Conservation (phyloP, 2,888 invertebrate species). For the Drosophila demipolita region DNA sequence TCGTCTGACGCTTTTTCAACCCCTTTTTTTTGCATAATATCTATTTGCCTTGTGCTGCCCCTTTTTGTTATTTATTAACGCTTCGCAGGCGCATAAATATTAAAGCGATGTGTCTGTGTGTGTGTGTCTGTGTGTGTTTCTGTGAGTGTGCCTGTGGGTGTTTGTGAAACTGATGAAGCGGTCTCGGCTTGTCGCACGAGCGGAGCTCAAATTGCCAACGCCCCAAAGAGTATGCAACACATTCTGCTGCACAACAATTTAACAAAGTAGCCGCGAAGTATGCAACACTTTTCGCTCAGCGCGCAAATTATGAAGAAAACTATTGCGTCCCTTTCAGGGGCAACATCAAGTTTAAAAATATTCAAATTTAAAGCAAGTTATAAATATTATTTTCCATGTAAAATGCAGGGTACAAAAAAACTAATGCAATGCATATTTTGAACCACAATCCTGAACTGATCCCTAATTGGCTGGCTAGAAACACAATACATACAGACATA, state of each 20-base stretch:
- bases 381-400: too few relatives aligned
- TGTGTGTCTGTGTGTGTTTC: constrained; percentile 5
- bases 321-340: neutral
- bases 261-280: constrained; percentile 35
- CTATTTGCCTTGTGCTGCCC: constrained; percentile 5
- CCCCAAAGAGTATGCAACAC: constrained; percentile 35
- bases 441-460: too few relatives aligned
- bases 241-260: constrained; percentile 3
- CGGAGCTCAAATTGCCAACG: constrained; percentile 23
- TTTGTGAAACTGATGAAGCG: constrained; percentile 32
- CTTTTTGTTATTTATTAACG: constrained; percentile 43
- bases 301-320: neutral
- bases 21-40: constrained; percentile 26
- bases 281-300: constrained; percentile 24
- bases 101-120: constrained; percentile 5
- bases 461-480: too few relatives aligned
- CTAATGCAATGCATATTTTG: too few relatives aligned
- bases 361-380: too few relatives aligned
- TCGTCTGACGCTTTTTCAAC: constrained; percentile 47
- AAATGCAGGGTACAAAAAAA: too few relatives aligned
- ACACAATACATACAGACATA: too few relatives aligned
- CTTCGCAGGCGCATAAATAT: constrained; percentile 40
- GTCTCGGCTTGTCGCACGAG: constrained; percentile 4
- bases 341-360: neutral
- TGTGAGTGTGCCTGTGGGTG: constrained; percentile 1